Conservation (phyloP, 2,888 invertebrate species). For the Agrochola macilenta region DNA sequence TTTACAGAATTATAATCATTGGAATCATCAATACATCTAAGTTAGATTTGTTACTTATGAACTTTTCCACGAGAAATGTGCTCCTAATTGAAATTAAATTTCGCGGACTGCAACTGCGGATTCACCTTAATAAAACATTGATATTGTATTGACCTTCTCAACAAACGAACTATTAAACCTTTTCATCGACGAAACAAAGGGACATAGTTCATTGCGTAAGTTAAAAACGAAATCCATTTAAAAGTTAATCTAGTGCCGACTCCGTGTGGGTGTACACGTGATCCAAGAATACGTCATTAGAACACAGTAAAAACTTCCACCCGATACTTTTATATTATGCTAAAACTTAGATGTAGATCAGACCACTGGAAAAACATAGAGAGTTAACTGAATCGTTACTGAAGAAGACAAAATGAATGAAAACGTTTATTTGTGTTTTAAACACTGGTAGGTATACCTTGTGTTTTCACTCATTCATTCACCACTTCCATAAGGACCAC, state of each 20-base stretch:
- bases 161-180: constrained; percentile 3
- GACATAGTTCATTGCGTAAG: constrained; percentile 22
- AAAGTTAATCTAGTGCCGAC: constrained; percentile 44
- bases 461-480: not conserved
- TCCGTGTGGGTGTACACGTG: constrained; percentile 51
- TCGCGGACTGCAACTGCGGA: no score
- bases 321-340: not conserved
- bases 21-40: no score
- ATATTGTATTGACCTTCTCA: constrained; percentile 15
- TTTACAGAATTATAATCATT: no score
- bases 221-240: constrained; percentile 57
- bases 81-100: no score
- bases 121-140: not conserved
- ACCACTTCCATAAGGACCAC: not conserved
- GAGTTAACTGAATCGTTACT: not conserved
- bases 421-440: no score
- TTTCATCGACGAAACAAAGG: constrained; percentile 4
- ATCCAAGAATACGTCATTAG: constrained; percentile 1
- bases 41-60: no score
- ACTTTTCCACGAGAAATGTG: no score
- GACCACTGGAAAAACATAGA: not conserved
- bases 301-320: constrained; percentile 4
- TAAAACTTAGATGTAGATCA: not conserved
- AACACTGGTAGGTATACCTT: no score
- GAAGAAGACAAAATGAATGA: not conserved